These are phyloP conservation scores for crab-eating macaque (Macaca fascicularis) DNA, from an alignment of 2,113 vertebrate genomes.

Conservation along the genomic window T2T-MFA8v1.1 NC_088393.1:16698501-16699000, in stretches of 20 bases:
- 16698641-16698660: no score
- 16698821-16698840: constrained; percentile 72
- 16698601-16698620: background rate
- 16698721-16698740: background rate
- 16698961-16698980: constrained; percentile 86
- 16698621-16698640: background rate
- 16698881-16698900: constrained; percentile 94
- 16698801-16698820: constrained; percentile 77
- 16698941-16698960: constrained; percentile 90
- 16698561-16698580: background rate
- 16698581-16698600: background rate
- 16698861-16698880: constrained; percentile 78
- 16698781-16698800: constrained; percentile 81
- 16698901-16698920: constrained; percentile 83
- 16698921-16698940: constrained; percentile 83
- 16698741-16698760: constrained; percentile 79
- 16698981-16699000: constrained; percentile 89
- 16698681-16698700: background rate
- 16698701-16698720: background rate
- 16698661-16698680: background rate
- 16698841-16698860: constrained; percentile 66
- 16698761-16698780: constrained; percentile 74
- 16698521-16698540: background rate
- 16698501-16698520: background rate
- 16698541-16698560: background rate